Percentiles rank a stretch among this genome's conserved stretches.
These are phyloP conservation scores for Leptobrachium ailaonicum DNA, from an alignment of 2,113 vertebrate genomes.

Conservation along the genomic window DNA sequence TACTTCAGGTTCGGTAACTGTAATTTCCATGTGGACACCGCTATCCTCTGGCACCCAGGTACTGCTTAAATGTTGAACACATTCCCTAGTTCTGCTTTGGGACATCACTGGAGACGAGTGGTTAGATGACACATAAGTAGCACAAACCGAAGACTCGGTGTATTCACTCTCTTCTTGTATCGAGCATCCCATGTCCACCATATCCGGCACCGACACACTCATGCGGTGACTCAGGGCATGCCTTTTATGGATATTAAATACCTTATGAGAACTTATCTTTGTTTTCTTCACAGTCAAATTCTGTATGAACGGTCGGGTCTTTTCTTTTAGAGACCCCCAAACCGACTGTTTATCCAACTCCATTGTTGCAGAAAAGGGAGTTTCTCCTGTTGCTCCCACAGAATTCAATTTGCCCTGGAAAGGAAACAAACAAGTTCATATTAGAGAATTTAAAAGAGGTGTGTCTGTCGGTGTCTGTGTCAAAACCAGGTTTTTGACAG, in stretches of 20 bases:
- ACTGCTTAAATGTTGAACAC: slow-evolving; percentile 44
- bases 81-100: slow-evolving; percentile 56
- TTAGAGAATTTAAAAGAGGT: neutral
- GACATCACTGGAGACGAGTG: slow-evolving; percentile 58
- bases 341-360: slow-evolving; percentile 72
- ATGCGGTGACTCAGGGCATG: slow-evolving; percentile 65
- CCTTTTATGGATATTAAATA: slow-evolving; percentile 51
- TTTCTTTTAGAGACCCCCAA: slow-evolving; percentile 73
- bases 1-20: fast-evolving
- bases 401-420: neutral
- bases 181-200: slow-evolving; percentile 64
- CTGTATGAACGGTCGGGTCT: slow-evolving; percentile 66
- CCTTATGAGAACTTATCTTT: slow-evolving; percentile 60
- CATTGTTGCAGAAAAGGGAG: slow-evolving; percentile 59
- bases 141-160: slow-evolving; percentile 50
- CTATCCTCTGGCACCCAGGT: slow-evolving; percentile 54
- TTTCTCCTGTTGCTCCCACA: slow-evolving; percentile 1
- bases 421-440: neutral
- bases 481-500: no score
- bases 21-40: neutral
- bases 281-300: slow-evolving; percentile 65
- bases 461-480: no score
- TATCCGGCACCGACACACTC: slow-evolving; percentile 71
- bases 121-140: slow-evolving; percentile 55
- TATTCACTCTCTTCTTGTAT: slow-evolving; percentile 50